Percentiles rank a stretch among this genome's conserved stretches.
These are phyloP conservation scores for Xyliphius kryptos DNA, from an alignment of 2,113 vertebrate genomes.

Conservation along the genomic window DNA sequence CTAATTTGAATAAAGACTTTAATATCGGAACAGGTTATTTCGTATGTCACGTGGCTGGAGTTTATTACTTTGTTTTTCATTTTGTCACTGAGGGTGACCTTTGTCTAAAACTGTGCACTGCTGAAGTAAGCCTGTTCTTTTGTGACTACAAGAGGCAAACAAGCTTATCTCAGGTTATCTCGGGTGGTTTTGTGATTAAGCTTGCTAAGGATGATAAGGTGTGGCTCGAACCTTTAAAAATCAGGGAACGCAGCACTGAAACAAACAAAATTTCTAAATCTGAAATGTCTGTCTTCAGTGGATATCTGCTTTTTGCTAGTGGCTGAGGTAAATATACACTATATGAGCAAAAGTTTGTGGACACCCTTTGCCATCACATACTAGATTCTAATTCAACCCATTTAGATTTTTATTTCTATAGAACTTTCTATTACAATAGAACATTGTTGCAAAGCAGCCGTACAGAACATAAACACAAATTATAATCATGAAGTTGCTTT, in stretches of 20 bases:
- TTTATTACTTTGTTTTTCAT: slow-evolving; percentile 77
- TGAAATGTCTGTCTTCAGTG: slow-evolving; percentile 68
- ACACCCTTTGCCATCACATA: too few species aligned
- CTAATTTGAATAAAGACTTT: slow-evolving; percentile 60
- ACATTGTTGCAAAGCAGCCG: too few species aligned
- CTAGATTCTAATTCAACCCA: too few species aligned
- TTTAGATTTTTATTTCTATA: too few species aligned
- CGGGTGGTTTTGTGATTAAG: slow-evolving; percentile 64
- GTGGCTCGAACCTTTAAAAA: slow-evolving; percentile 46
- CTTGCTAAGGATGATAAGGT: slow-evolving; percentile 49
- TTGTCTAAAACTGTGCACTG: slow-evolving; percentile 52
- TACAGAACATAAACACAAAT: too few species aligned
- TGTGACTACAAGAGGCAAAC: slow-evolving; percentile 63
- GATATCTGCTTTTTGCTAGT: slow-evolving; percentile 68
- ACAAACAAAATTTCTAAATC: slow-evolving; percentile 11
- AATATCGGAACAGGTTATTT: slow-evolving; percentile 52
- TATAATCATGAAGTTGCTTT: too few species aligned
- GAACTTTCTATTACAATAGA: too few species aligned
- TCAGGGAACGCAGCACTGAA: neutral
- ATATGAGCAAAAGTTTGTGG: too few species aligned
- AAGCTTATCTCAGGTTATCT: slow-evolving; percentile 61
- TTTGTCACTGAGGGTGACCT: slow-evolving; percentile 61
- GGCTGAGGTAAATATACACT: neutral
- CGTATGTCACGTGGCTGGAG: slow-evolving; percentile 52
- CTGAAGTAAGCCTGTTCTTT: slow-evolving; percentile 51